These are phyloP conservation scores for Thalassoma bifasciatum DNA, from an alignment of 2,113 vertebrate genomes.

Conservation along the genomic window DNA sequence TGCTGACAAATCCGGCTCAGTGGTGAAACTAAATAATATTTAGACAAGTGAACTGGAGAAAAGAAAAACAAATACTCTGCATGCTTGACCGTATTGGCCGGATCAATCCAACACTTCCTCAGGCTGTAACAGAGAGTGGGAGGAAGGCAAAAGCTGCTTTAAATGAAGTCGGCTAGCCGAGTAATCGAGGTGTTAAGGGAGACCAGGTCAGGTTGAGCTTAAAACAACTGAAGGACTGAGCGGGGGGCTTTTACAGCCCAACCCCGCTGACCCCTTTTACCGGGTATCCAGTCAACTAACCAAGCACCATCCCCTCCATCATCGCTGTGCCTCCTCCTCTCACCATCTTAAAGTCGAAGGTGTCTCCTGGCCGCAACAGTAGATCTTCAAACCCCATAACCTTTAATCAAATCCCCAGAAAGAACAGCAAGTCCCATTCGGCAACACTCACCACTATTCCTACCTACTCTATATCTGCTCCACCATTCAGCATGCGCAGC, in stretches of 20 bases:
- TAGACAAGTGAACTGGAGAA: constrained; percentile 70
- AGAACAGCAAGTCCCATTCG: constrained; percentile 12
- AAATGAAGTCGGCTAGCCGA: constrained; percentile 50
- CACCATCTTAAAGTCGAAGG: not conserved
- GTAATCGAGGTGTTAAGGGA: constrained; percentile 56
- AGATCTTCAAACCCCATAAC: not conserved
- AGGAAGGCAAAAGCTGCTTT: constrained; percentile 58
- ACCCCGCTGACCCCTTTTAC: constrained; percentile 44
- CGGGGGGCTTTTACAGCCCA: constrained; percentile 46
- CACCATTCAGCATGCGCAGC: constrained; percentile 49
- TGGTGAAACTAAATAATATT: constrained; percentile 77
- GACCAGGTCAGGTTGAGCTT: constrained; percentile 50
- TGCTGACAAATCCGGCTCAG: constrained; percentile 77
- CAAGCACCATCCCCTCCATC: not conserved
- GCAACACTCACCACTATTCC: constrained; percentile 4
- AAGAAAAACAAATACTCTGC: constrained; percentile 76
- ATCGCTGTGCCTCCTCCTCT: not conserved
- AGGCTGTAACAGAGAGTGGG: constrained; percentile 59
- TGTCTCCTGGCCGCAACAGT: not conserved
- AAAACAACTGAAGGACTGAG: constrained; percentile 51
- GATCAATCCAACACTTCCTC: constrained; percentile 79
- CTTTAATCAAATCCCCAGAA: constrained; percentile 4
- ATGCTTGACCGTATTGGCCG: constrained; percentile 67
- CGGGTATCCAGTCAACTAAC: constrained; percentile 17
- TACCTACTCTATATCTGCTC: constrained; percentile 7